A percentile compares a stretch with the other conserved stretches of the same genome.
Conservation (phyloP, 2,888 invertebrate species). For the Eudasyphora cyanicolor region DNA sequence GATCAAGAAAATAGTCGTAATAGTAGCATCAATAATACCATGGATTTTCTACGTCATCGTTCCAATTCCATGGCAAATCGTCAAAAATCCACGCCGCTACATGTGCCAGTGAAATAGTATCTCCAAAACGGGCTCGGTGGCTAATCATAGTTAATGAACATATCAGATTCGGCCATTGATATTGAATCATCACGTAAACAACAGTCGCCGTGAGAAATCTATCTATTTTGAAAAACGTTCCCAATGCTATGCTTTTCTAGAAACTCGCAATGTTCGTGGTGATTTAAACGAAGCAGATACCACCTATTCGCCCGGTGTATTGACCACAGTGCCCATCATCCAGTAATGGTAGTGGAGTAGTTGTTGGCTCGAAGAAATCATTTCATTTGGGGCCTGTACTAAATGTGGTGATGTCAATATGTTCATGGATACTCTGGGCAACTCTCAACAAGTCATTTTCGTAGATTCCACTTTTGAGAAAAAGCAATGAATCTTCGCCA, state of each 20-base stretch:
- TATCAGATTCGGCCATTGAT: conserved; percentile 76
- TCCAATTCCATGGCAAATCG: conserved; percentile 63
- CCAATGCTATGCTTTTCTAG: conserved; percentile 66
- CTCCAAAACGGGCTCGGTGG: conserved; percentile 62
- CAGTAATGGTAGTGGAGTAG: neutral
- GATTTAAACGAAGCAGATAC: neutral
- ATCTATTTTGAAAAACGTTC: conserved; percentile 67
- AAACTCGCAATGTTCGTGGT: conserved; percentile 20
- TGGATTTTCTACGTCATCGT: conserved; percentile 66
- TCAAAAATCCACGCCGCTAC: conserved; percentile 54
- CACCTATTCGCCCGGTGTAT: neutral
- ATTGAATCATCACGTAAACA: conserved; percentile 67
- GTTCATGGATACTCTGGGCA: conserved; percentile 62
- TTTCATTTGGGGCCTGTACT: conserved; percentile 72
- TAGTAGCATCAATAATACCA: conserved; percentile 52
- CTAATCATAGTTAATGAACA: conserved; percentile 70
- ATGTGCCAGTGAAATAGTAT: neutral
- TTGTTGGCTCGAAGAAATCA: neutral
- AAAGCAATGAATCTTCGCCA: conserved; percentile 61
- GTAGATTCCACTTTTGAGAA: conserved; percentile 71
- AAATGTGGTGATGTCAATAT: conserved; percentile 72
- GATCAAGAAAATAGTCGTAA: conserved; percentile 65
- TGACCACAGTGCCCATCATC: neutral
- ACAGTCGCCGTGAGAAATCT: conserved; percentile 61
- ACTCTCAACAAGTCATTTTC: conserved; percentile 69